These are phyloP conservation scores for Eueremaeus valkanovi DNA, from an alignment of 2,888 invertebrate genomes.

Conservation along the genomic window DNA sequence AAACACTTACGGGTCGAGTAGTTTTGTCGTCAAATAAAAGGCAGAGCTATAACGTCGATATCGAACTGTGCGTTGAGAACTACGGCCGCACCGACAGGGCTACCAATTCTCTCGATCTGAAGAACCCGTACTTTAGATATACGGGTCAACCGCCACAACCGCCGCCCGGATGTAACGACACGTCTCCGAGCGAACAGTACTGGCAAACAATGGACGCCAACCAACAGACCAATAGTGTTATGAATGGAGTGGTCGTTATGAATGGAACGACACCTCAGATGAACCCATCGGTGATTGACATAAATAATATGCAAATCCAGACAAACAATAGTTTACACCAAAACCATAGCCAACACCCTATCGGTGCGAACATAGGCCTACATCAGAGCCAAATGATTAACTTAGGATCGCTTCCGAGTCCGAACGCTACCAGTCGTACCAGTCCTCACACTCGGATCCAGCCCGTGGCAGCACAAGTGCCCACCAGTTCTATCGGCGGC, in stretches of 20 bases:
- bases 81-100: constrained; percentile 65
- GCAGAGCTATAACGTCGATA: constrained; percentile 98
- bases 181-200: constrained; percentile 88
- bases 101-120: constrained; percentile 84
- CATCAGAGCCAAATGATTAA: constrained; percentile 22
- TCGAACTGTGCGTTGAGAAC: constrained; percentile 85
- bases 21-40: constrained; percentile 85
- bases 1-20: constrained; percentile 80
- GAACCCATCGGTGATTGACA: constrained; percentile 2
- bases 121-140: constrained; percentile 63
- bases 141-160: constrained; percentile 87
- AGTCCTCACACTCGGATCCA: constrained; percentile 15
- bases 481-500: constrained; percentile 60
- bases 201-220: constrained; percentile 58
- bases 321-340: background rate
- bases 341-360: background rate
- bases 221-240: constrained; percentile 13
- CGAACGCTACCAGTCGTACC: constrained; percentile 48
- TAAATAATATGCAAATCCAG: constrained; percentile 26
- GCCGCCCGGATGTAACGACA: constrained; percentile 82
- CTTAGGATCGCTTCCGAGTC: constrained; percentile 44
- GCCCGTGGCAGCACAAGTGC: constrained; percentile 48
- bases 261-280: constrained; percentile 8
- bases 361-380: background rate
- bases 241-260: constrained; percentile 10